Conservation (phyloP, 2,797 vertebrate genomes). For the Nyctibius grandis region DNA sequence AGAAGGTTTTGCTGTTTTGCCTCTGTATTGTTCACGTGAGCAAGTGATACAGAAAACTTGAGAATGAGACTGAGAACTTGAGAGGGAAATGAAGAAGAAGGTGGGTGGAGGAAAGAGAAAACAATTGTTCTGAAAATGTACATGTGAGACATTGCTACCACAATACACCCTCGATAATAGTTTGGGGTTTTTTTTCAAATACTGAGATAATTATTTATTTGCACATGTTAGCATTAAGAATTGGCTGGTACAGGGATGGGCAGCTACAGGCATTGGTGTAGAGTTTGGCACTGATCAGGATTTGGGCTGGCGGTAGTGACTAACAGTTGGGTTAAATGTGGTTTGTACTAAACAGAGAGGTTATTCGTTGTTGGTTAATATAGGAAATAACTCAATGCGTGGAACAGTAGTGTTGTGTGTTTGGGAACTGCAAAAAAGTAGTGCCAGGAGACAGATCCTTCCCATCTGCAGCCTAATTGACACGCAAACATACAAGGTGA, state of each 20-base stretch:
- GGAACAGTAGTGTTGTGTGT: not conserved
- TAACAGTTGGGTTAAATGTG: not conserved
- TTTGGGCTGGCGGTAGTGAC: not conserved
- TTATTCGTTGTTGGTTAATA: not conserved
- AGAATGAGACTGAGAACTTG: not conserved
- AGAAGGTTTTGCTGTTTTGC: not conserved
- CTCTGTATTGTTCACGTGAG: not conserved
- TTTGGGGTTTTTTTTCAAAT: not conserved
- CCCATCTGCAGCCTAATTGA: not conserved
- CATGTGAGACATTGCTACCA: accelerated
- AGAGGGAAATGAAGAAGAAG: not conserved
- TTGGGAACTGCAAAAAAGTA: not conserved
- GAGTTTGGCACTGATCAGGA: not conserved
- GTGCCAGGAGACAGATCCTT: too few species aligned
- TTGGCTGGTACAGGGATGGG: not conserved
- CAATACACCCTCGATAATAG: not conserved
- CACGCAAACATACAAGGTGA: not conserved
- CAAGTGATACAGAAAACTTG: not conserved
- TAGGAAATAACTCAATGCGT: not conserved
- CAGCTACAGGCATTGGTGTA: too few species aligned
- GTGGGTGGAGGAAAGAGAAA: not conserved
- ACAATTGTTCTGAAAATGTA: not conserved
- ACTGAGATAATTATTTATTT: not conserved
- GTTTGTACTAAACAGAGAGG: not conserved
- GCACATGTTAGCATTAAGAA: too few species aligned